Base-by-base conservation (phyloP, 2,113 vertebrate genomes). In the Esox niger region DNA sequence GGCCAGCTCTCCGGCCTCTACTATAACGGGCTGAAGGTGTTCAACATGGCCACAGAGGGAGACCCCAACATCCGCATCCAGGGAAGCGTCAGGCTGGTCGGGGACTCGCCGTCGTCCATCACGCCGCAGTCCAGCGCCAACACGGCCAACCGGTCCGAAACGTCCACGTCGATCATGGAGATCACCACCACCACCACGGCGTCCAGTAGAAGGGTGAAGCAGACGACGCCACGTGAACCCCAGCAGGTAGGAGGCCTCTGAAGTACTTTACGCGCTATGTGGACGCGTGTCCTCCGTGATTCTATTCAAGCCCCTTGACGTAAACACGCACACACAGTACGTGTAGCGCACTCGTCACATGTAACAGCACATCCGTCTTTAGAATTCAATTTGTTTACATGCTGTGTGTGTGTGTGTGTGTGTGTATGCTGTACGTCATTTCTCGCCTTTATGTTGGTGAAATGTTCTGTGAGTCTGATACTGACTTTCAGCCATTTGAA, bases 1-100 rank as follows among this genome's bases (percentile, higher is more conserved):
- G 97, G 97, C 80, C 97, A 99, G 89, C 95, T 99, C 71, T 98
- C 97, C 70, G 97, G 97, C 85, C 96, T 99, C 88, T 99, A 99
- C 95, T 99, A 99, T 94, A 99, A 99, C 82, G 97, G 97, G 88
- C 92, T 99, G 88, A 99, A 99, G 91, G 96, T 99, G 88, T 94
- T 99, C 92, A 99, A 98, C 92, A 98, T 99, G 97, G 97, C 97
- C 11, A 95, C 95, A 5, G 97, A 99, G 85, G 96, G 93, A 2
- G 96, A 98, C 85, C 90, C 95, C 85, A 98, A 99, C 92, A 94
- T 99, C 79, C 90, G 84, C 83, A 94, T 98, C 88, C 93, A 98
- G 82, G 97, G 97, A 78, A 99, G 96, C 62, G 97, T 96, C 90
- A 94, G 96, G 84, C 95, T 98, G 78, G 96, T 99, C 73, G 97